phyloP scores from a whole-genome alignment of 2,888 invertebrate genomes.

The Serrognathus titanus region DNA sequence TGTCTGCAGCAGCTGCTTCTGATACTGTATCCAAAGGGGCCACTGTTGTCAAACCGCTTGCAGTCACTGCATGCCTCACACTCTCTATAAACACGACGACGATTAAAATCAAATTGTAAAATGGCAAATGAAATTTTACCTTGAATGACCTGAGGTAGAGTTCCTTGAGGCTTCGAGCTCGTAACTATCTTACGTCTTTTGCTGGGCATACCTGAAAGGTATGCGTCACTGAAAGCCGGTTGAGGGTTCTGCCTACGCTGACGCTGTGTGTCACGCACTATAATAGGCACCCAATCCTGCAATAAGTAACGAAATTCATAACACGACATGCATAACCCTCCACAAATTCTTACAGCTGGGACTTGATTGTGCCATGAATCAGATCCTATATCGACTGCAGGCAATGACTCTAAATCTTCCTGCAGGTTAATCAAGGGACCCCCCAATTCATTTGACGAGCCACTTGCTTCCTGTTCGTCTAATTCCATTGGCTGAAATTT shows the following conservation, averaged over 20 bases:
- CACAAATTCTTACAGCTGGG: constrained; percentile 51
- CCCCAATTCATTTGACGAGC: constrained; percentile 25
- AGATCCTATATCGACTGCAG: constrained; percentile 54
- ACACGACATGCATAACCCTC: constrained; percentile 1
- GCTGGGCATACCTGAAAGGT: constrained; percentile 84
- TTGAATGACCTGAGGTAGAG: constrained; percentile 46
- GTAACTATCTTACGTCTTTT: constrained; percentile 76
- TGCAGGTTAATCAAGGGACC: constrained; percentile 28
- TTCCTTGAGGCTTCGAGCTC: constrained; percentile 45
- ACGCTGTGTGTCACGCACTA: constrained; percentile 72
- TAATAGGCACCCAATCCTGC: constrained; percentile 84
- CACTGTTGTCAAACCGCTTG: constrained; percentile 51
- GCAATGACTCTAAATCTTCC: constrained; percentile 46
- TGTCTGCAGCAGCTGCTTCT: constrained; percentile 50
- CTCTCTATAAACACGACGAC: constrained; percentile 35
- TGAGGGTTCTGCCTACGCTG: constrained; percentile 61
- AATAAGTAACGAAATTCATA: constrained; percentile 19
- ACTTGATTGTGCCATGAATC: constrained; percentile 63
- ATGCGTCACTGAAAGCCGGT: constrained; percentile 81
- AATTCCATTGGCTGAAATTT: constrained; percentile 53
- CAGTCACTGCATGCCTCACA: constrained; percentile 50
- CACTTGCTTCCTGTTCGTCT: constrained; percentile 42
- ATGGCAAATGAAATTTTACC: constrained; percentile 29
- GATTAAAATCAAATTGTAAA: constrained; percentile 15
- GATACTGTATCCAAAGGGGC: constrained; percentile 50